Evolutionary conservation across 2,888 invertebrate species (phyloP), one percentile per base, ranked within the genome.

Genomic region (Drosophila antonietae): DNA sequence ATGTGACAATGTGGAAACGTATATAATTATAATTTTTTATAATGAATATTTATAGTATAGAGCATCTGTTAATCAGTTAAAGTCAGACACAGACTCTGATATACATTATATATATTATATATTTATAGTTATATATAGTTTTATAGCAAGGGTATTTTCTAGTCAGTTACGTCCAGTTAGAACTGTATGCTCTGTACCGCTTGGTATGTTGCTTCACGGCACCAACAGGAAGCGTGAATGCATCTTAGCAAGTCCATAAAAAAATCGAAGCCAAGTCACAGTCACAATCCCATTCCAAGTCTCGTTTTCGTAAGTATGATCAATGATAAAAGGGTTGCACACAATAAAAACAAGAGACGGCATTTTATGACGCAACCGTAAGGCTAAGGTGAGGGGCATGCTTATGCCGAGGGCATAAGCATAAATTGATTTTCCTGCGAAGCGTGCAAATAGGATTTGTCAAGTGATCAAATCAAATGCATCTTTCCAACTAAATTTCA

Each of bases 381-480:
- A 10, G 37, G 37, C 15, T 12, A 18, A 3, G 18, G 1, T 4
- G 18, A 3, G n/a, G 28, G 8, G 4, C 18, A 44, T 14, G 20
- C 37, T 39, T 39, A 28, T 52, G 35, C 6, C 14, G 23, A 28
- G 20, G 10, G 28, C 18, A 28, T 28, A 28, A 33, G 59, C 37
- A 43, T 41, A 51, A 84, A 87, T 89, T 88, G 85, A 89, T 85
- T 84, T 89, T 88, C 82, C 69, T 71, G 57, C 72, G 72, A 72
- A 70, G 85, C 89, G 85, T 85, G 89, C 88, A 84, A 84, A 84
- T 89, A 84, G 84, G 89, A 84, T 84, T 84, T 89, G 88, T 84
- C 88, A 72, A 73, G 68, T 73, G 73, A 80, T 80, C 80, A 80
- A 65, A 82, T 51, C 33, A 20, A 51, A 51, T 49, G 15, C n/a